Evolutionary conservation across 1,140 invertebrate species (phyloP).

Genomic region (Zaprionus ghesquierei): DNA sequence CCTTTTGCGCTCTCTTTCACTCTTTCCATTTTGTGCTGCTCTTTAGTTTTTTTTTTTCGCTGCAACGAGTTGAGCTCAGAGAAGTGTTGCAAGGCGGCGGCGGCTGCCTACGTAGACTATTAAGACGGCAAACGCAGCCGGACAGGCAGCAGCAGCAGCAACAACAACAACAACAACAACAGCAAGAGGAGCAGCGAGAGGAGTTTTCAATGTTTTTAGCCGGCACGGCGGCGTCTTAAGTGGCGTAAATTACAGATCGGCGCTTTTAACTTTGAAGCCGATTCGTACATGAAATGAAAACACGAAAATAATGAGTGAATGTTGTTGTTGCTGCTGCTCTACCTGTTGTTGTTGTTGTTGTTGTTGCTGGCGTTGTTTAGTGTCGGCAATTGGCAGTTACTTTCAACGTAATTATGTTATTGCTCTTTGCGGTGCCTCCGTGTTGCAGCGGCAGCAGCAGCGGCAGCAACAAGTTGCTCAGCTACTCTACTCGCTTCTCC

Average conservation of each 20-base stretch:
- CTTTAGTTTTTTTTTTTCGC: neutral
- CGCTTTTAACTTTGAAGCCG: slow-evolving; percentile 82
- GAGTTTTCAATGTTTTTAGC: slow-evolving; percentile 65
- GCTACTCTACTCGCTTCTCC: neutral
- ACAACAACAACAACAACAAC: slow-evolving; percentile 36
- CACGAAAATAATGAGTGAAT: slow-evolving; percentile 82
- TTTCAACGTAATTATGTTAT: slow-evolving; percentile 63
- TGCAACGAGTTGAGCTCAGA: slow-evolving; percentile 11
- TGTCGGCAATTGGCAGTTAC: slow-evolving; percentile 73
- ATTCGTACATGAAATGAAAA: slow-evolving; percentile 83
- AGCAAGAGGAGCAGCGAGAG: slow-evolving; percentile 33
- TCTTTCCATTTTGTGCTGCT: neutral
- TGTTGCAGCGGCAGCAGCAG: neutral
- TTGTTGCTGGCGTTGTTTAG: slow-evolving; percentile 63
- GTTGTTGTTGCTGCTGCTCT: slow-evolving; percentile 41
- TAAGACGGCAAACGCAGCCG: slow-evolving; percentile 56
- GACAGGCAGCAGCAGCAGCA: slow-evolving; percentile 41
- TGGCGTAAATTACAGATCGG: slow-evolving; percentile 82
- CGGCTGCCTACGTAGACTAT: slow-evolving; percentile 47
- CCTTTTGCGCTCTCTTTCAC: neutral
- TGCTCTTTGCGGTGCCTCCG: slow-evolving; percentile 53
- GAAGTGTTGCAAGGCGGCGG: slow-evolving; percentile 48
- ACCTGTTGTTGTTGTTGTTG: slow-evolving; percentile 52
- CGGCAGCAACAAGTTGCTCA: slow-evolving; percentile 25
- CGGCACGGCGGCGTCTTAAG: slow-evolving; percentile 79